Evolutionary conservation across 1,140 invertebrate species (phyloP), one percentile per base, ranked within the genome.

Genomic region (Stratiolaelaps scimitus): DNA sequence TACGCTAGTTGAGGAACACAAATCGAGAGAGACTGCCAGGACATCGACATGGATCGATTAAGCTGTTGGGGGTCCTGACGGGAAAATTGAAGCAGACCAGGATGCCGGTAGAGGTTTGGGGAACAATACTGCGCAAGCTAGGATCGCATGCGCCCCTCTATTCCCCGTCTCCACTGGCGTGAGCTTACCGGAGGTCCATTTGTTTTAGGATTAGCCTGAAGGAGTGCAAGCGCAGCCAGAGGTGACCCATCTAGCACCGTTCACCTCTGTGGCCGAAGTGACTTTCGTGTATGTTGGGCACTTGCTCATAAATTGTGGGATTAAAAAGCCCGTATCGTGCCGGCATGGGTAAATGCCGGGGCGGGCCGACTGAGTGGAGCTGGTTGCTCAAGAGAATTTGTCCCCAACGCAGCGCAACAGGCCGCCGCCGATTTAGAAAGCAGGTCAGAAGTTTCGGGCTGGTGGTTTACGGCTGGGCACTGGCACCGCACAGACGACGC

Each of bases 281-380:
- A 40, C 34, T 40, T 2, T 34, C 15, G 2, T 60, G 53, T 60
- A 60, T 60, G 53, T 60, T 15, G 23, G 53, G 53, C 26, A 60
- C 53, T 60, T 5, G 53, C 26, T 60, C 53, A 23, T 60, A 60
- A 60, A 60, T 60, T 60, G 53, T 26, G 34, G 53, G 53, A 60
- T 60, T 60, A 60, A 60, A 60, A 17, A 60, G 53, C 53, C 26
- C 53, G 17, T 17, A 15, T 2, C 53, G 17, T 17, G 17, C 13
- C 53, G 17, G 53, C 53, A 26, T 29, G 34, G 53, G 15, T 60
- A 60, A 60, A 29, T 60, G 26, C 53, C 23, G 53, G 26, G 53
- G 53, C 34, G 10, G 34, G 34, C n/a, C n/a, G 10, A 40, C 5
- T 40, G 10, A 6, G 34, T 40, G 34, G 10, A 40, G 34, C 4